phyloP scores from a whole-genome alignment of 2,113 vertebrate species.

The Arvicanthis niloticus region DNA sequence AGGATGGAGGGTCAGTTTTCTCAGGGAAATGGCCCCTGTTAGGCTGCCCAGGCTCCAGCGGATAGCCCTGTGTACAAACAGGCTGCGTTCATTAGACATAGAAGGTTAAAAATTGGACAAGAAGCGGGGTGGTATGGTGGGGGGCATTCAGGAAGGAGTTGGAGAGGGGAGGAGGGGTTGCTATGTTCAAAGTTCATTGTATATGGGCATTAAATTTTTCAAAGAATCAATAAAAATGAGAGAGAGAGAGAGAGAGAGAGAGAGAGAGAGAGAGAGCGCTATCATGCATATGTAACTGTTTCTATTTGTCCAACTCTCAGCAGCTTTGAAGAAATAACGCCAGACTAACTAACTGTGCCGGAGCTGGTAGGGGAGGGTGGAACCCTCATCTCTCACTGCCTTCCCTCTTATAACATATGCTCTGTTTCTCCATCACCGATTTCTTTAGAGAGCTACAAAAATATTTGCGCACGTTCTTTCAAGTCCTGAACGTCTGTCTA shows the following conservation, averaged over 20 bases:
- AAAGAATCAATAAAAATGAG: neutral
- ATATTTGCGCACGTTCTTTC: neutral
- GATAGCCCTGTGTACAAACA: too few relatives aligned
- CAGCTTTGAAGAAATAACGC: neutral
- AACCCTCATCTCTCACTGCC: neutral
- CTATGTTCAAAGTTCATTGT: neutral
- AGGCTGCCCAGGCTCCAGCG: neutral
- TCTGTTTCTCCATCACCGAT: neutral
- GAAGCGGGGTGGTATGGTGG: neutral
- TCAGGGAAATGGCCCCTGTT: neutral
- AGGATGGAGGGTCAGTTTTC: neutral
- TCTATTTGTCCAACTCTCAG: neutral
- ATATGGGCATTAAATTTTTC: neutral
- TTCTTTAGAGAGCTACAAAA: neutral
- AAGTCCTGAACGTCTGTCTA: neutral
- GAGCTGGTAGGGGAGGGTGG: neutral
- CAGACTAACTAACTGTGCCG: neutral
- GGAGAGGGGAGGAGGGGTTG: neutral
- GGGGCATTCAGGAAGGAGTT: neutral
- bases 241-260: too few relatives aligned
- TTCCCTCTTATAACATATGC: neutral
- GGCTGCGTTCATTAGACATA: neutral
- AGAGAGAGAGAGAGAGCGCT: too few relatives aligned
- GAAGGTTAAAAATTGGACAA: neutral
- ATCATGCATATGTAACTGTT: neutral